These are phyloP conservation scores for Ptychoptera contaminata DNA, from an alignment of 2,888 invertebrate genomes.

Conservation along the genomic window DNA sequence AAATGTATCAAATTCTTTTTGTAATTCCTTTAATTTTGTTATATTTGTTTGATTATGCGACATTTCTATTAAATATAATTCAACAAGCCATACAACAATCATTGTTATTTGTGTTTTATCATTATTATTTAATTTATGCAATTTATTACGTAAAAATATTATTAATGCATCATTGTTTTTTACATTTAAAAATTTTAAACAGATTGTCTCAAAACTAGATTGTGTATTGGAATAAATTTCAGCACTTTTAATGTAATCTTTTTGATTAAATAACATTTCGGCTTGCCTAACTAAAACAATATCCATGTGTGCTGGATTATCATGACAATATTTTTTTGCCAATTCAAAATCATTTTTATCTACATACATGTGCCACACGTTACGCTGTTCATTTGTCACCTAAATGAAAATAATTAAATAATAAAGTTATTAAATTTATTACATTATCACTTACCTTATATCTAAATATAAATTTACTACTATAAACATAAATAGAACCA, in stretches of 20 bases:
- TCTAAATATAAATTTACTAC: slow-evolving; percentile 69
- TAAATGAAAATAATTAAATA: neutral
- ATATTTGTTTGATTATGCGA: slow-evolving; percentile 32
- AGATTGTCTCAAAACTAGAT: slow-evolving; percentile 86
- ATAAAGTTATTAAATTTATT: slow-evolving; percentile 7
- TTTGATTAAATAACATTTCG: slow-evolving; percentile 62
- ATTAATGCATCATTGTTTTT: slow-evolving; percentile 75
- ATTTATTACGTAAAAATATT: slow-evolving; percentile 68
- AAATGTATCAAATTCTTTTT: slow-evolving; percentile 65
- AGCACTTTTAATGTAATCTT: slow-evolving; percentile 70
- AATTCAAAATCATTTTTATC: slow-evolving; percentile 71
- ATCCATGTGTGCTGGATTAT: slow-evolving; percentile 67
- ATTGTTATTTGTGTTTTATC: slow-evolving; percentile 84
- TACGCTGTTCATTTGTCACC: slow-evolving; percentile 57
- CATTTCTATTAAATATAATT: slow-evolving; percentile 78
- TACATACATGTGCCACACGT: slow-evolving; percentile 80
- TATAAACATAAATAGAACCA: slow-evolving; percentile 72
- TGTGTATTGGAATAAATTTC: slow-evolving; percentile 77
- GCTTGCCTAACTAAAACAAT: slow-evolving; percentile 79
- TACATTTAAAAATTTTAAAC: slow-evolving; percentile 74
- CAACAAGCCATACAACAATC: slow-evolving; percentile 88
- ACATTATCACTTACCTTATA: slow-evolving; percentile 44
- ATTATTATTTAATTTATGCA: slow-evolving; percentile 49
- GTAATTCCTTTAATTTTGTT: slow-evolving; percentile 37
- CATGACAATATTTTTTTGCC: slow-evolving; percentile 70